A percentile compares a stretch with the other conserved stretches of the same genome.
phyloP scores from a whole-genome alignment of 1,140 invertebrate species.

The Araneus ventricosus region DNA sequence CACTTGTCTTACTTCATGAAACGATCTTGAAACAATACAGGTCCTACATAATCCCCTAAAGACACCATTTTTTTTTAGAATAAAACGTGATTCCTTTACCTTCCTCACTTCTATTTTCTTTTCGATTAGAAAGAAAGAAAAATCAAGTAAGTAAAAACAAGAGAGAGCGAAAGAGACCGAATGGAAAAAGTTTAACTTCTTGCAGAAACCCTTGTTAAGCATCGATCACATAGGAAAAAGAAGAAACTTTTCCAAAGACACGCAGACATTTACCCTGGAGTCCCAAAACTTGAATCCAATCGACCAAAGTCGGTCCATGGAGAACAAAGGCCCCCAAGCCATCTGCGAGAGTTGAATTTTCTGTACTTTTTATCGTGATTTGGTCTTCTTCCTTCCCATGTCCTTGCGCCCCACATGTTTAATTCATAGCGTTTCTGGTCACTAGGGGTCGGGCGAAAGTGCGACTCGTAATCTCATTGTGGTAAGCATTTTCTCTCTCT shows the following conservation, averaged over 20 bases:
- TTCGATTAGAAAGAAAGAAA: not conserved
- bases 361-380: slow-evolving; percentile 3
- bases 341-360: slow-evolving; percentile 61
- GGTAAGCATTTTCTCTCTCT: slow-evolving; percentile 60
- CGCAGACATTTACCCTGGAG: slow-evolving; percentile 58
- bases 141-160: not conserved
- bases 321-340: slow-evolving; percentile 19
- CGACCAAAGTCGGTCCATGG: slow-evolving; percentile 61
- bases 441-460: slow-evolving; percentile 69
- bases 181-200: slow-evolving; percentile 38
- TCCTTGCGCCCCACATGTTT: slow-evolving; percentile 70
- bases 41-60: not conserved
- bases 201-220: slow-evolving; percentile 55
- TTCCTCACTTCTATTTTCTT: not conserved
- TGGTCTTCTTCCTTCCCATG: slow-evolving; percentile 37
- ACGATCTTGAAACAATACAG: not conserved
- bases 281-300: slow-evolving; percentile 69
- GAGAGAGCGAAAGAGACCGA: not conserved
- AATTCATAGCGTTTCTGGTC: slow-evolving; percentile 73
- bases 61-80: not conserved
- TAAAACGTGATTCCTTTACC: not conserved
- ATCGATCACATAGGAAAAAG: slow-evolving; percentile 47
- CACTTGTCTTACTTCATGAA: not conserved
- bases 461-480: slow-evolving; percentile 75
- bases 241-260: slow-evolving; percentile 31